Percentiles rank a stretch among this genome's conserved stretches.
phyloP scores from a whole-genome alignment of 2,113 vertebrate species.

The Pandion haliaetus region DNA sequence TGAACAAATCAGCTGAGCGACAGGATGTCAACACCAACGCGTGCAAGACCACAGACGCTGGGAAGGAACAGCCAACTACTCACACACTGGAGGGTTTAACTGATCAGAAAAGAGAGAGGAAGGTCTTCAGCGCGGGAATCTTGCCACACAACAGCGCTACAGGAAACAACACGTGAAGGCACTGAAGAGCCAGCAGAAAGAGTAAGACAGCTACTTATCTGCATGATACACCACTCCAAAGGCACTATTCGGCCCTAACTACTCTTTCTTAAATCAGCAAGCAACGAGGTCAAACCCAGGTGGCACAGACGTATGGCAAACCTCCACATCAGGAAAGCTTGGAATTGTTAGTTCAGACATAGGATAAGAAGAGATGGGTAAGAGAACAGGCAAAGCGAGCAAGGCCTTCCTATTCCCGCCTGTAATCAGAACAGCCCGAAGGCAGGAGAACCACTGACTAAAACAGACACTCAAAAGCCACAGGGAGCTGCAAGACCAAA shows the following conservation, averaged over 20 bases:
- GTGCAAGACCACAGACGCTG: neutral
- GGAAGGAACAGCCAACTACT: neutral
- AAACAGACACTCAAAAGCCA: neutral
- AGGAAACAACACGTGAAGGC: neutral
- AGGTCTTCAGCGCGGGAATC: neutral
- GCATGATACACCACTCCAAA: neutral
- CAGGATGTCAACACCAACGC: neutral
- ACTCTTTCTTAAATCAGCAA: neutral
- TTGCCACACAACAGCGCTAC: rapidly evolving
- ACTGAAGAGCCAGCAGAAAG: neutral
- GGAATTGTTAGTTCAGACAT: neutral
- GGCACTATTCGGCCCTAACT: neutral
- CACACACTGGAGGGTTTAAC: neutral
- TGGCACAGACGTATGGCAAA: rapidly evolving
- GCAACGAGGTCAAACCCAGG: neutral
- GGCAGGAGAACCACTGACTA: neutral
- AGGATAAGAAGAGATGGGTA: neutral
- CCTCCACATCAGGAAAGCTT: neutral
- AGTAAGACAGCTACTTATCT: neutral
- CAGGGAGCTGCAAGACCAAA: neutral
- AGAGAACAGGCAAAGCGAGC: neutral
- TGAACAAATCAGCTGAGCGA: neutral
- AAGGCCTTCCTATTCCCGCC: neutral
- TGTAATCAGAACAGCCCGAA: neutral
- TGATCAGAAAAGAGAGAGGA: neutral